Conservation (phyloP, 2,888 invertebrate genomes). For the Allacma fusca region DNA sequence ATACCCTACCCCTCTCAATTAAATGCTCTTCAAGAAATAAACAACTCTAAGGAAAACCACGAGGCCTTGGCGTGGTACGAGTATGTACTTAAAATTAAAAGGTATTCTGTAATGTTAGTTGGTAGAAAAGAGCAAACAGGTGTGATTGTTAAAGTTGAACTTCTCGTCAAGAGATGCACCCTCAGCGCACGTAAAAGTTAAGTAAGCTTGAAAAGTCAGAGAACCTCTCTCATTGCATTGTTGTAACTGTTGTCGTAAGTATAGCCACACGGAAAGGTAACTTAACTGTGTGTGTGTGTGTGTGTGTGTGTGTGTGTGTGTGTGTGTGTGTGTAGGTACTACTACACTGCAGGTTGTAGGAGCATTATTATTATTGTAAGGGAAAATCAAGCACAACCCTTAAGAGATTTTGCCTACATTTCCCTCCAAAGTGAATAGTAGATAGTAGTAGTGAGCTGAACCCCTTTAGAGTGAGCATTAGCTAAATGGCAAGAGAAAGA, state of each 20-base stretch:
- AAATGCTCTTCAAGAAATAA: no score
- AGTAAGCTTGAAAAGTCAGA: not conserved
- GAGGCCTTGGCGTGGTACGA: no score
- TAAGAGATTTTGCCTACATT: not conserved
- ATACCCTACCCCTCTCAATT: no score
- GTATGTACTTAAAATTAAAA: no score
- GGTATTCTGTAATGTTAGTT: no score
- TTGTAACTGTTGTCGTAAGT: not conserved
- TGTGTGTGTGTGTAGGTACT: no score
- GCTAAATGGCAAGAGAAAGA: not conserved
- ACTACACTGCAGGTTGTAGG: no score
- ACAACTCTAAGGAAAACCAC: no score
- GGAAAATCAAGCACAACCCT: not conserved
- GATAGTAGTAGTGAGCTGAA: no score
- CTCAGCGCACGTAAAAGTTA: not conserved
- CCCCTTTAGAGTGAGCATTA: not conserved
- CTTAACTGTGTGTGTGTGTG: no score
- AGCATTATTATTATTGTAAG: not conserved
- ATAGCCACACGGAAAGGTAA: not conserved
- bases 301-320: no score
- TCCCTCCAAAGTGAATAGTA: not conserved
- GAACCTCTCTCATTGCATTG: not conserved
- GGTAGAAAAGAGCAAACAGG: not conserved
- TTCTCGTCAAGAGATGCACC: constrained; percentile 28
- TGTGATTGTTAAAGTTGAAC: constrained; percentile 16